Conservation (phyloP, 2,797 vertebrate species). For the Sorex maritimensis region DNA sequence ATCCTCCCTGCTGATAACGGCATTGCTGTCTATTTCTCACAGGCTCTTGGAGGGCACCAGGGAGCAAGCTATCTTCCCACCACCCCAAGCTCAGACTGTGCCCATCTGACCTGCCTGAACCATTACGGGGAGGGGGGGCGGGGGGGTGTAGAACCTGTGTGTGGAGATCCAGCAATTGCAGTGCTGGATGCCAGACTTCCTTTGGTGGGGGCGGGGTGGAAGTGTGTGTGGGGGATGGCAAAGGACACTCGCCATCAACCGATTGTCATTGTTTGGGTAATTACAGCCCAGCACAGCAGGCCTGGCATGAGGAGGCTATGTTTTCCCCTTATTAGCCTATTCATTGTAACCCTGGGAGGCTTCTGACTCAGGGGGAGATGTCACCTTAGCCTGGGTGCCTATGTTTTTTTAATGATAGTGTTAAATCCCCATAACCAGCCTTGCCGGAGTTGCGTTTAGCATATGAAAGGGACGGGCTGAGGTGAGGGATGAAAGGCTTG, state of each 20-base stretch:
- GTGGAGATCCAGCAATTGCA: constrained; percentile 36
- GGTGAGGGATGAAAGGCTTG: constrained; percentile 57
- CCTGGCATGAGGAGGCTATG: constrained; percentile 47
- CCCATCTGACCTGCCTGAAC: not conserved
- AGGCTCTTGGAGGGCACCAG: not conserved
- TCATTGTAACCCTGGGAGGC: constrained; percentile 54
- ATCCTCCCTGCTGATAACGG: not conserved
- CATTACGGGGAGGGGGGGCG: not conserved
- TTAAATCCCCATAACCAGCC: constrained; percentile 40
- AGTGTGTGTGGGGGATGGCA: not conserved
- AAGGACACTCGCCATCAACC: constrained; percentile 29
- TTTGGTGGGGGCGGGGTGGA: not conserved
- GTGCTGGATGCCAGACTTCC: not conserved
- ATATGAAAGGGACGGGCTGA: constrained; percentile 63
- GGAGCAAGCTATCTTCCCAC: not conserved
- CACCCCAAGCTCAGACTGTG: not conserved
- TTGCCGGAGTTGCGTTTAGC: not conserved
- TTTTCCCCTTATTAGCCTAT: constrained; percentile 57
- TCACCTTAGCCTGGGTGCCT: constrained; percentile 29
- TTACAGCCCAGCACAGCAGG: constrained; percentile 49
- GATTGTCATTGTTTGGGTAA: constrained; percentile 65
- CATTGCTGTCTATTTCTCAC: not conserved
- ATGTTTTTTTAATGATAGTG: constrained; percentile 53
- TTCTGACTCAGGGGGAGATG: constrained; percentile 33
- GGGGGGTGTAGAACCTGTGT: not conserved